These are phyloP conservation scores for Odobenus rosmarus DNA, from an alignment of 2,113 vertebrate genomes.

Conservation along the genomic window DNA sequence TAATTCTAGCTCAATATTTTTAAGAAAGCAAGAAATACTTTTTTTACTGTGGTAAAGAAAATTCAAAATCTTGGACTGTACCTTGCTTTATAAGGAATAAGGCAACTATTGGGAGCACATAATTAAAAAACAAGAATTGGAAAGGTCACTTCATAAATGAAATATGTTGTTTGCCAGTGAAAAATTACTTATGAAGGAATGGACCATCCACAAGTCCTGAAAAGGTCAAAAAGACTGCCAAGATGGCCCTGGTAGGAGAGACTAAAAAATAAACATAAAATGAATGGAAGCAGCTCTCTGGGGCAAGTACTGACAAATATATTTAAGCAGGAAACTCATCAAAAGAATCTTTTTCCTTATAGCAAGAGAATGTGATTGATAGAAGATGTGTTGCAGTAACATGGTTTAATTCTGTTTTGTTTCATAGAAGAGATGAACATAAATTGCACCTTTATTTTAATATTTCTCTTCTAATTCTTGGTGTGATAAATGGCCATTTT, in stretches of 20 bases:
- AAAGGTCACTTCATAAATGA: conserved; percentile 66
- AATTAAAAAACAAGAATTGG: conserved; percentile 56
- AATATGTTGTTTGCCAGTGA: conserved; percentile 58
- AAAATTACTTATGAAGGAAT: conserved; percentile 59
- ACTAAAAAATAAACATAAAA: conserved; percentile 54
- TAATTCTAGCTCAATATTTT: conserved; percentile 14
- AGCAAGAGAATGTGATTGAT: not conserved
- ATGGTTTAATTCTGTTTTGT: not conserved
- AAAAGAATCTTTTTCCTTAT: not conserved
- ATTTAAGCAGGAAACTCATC: conserved; percentile 52
- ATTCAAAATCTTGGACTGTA: conserved; percentile 37
- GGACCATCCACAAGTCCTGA: not conserved
- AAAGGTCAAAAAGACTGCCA: conserved; percentile 63
- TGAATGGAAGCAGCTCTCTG: not conserved
- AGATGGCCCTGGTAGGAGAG: not conserved
- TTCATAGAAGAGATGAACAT: not conserved
- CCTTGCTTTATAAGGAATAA: conserved; percentile 53
- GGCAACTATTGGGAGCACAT: conserved; percentile 28
- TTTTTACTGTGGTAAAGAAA: not conserved
- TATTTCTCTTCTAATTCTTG: not conserved
- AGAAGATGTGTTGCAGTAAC: not conserved
- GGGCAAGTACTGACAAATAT: conserved; percentile 14
- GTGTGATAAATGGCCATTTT: not conserved
- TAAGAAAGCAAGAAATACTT: not conserved
- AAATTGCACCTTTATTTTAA: not conserved